These are phyloP conservation scores for Jacana jacana DNA, from an alignment of 2,113 vertebrate species.

Conservation along the genomic window DNA sequence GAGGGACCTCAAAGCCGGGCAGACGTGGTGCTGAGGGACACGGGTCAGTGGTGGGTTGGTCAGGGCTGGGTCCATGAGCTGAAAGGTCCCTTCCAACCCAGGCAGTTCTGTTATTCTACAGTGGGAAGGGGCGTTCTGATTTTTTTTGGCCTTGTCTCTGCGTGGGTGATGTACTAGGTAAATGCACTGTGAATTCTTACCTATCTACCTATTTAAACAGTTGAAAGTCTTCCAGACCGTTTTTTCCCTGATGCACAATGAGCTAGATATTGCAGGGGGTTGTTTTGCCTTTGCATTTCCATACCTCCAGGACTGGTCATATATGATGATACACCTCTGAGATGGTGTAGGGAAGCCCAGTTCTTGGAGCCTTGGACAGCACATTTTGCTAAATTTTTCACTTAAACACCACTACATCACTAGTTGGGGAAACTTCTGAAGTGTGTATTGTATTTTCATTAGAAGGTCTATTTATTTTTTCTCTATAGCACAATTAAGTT, in stretches of 20 bases:
- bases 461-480: not conserved
- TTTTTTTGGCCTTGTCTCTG: not conserved
- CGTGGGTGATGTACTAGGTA: not conserved
- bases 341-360: not conserved
- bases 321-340: not conserved
- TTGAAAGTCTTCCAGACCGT: not conserved
- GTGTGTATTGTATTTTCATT: not conserved
- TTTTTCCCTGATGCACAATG: not conserved
- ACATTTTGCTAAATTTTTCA: not conserved
- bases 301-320: not conserved
- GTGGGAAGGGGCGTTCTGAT: not conserved
- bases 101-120: not conserved
- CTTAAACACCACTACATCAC: not conserved
- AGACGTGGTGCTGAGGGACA: not conserved
- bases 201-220: not conserved
- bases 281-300: not conserved
- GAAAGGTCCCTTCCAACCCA: not conserved
- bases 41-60: not conserved
- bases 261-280: not conserved
- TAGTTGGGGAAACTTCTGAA: not conserved
- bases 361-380: not conserved
- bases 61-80: not conserved
- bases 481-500: not conserved
- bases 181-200: not conserved
- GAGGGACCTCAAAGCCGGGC: not conserved